A percentile compares a stretch with the other conserved stretches of the same genome.
Evolutionary conservation across 1,140 invertebrate genomes (phyloP).

Genomic region (Drosophila rhopaloa): DNA sequence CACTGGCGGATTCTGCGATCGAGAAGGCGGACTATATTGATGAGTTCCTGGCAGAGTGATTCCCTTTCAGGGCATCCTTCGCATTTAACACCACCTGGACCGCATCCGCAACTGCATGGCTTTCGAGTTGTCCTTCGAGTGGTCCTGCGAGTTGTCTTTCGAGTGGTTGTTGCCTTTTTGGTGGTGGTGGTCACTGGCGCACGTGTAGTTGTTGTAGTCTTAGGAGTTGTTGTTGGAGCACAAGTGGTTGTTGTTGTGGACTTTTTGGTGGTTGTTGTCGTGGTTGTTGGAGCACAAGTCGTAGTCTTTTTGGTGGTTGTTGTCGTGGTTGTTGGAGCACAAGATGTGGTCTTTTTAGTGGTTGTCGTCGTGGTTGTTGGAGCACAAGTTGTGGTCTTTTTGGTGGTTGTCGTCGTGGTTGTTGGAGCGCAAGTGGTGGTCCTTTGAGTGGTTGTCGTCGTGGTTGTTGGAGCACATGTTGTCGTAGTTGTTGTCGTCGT

Average conservation of each 20-base stretch:
- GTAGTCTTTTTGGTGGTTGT: background rate
- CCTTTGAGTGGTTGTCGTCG: background rate
- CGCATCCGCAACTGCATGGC: conserved; percentile 1
- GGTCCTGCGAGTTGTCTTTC: background rate
- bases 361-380: conserved; percentile 1
- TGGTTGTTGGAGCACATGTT: background rate
- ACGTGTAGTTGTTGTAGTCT: background rate
- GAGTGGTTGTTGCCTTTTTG: background rate
- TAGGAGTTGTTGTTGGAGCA: background rate
- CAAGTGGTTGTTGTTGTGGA: background rate
- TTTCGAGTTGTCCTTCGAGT: background rate
- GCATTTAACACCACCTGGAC: conserved; percentile 8
- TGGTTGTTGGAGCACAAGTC: background rate
- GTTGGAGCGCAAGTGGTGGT: background rate
- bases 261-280: background rate
- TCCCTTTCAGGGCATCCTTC: background rate
- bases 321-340: background rate
- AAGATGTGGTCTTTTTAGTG: background rate
- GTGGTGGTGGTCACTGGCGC: background rate
- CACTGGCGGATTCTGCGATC: conserved; percentile 6
- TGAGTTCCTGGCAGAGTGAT: background rate
- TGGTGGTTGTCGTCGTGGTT: background rate
- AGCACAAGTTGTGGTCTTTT: background rate
- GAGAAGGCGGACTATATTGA: background rate
- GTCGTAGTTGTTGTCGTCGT: background rate